A percentile compares a stretch with the other conserved stretches of the same genome.
phyloP scores from a whole-genome alignment of 2,797 vertebrate species.

The Paguma larvata region DNA sequence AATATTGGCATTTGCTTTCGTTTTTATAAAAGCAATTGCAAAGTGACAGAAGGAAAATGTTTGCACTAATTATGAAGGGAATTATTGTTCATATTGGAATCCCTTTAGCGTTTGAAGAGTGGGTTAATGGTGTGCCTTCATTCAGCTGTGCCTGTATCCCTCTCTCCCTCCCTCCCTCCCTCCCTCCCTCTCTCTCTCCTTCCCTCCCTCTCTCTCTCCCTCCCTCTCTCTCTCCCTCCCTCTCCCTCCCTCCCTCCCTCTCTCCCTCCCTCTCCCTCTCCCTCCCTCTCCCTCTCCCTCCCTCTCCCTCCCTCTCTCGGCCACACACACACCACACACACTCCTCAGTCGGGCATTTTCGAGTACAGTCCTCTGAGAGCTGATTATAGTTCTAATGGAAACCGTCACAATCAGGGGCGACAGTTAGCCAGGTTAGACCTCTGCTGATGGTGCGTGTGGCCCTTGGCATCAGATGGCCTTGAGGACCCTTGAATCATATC shows the following conservation, averaged over 20 bases:
- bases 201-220: background rate
- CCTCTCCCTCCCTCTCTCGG: background rate
- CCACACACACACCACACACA: background rate
- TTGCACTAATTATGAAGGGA: conserved; percentile 74
- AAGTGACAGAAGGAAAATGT: conserved; percentile 72
- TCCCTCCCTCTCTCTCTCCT: background rate
- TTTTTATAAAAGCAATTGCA: conserved; percentile 51
- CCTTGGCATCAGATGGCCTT: conserved; percentile 84
- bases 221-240: too few relatives aligned
- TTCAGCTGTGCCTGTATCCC: conserved; percentile 69
- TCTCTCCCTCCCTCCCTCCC: too few relatives aligned
- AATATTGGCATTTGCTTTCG: conserved; percentile 57
- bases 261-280: background rate
- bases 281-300: too few relatives aligned
- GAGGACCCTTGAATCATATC: conserved; percentile 86
- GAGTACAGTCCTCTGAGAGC: conserved; percentile 86
- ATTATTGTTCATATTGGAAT: conserved; percentile 71
- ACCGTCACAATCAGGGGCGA: conserved; percentile 86
- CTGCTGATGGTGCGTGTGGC: conserved; percentile 84
- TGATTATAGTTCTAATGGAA: conserved; percentile 89
- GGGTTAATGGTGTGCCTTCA: conserved; percentile 80
- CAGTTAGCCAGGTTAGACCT: conserved; percentile 88
- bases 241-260: background rate
- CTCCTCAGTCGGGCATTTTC: conserved; percentile 78
- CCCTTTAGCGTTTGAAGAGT: conserved; percentile 82